A percentile compares a stretch with the other conserved stretches of the same genome.
These are phyloP conservation scores for Mythimna lalbum DNA, from an alignment of 2,888 invertebrate genomes.

Conservation along the genomic window DNA sequence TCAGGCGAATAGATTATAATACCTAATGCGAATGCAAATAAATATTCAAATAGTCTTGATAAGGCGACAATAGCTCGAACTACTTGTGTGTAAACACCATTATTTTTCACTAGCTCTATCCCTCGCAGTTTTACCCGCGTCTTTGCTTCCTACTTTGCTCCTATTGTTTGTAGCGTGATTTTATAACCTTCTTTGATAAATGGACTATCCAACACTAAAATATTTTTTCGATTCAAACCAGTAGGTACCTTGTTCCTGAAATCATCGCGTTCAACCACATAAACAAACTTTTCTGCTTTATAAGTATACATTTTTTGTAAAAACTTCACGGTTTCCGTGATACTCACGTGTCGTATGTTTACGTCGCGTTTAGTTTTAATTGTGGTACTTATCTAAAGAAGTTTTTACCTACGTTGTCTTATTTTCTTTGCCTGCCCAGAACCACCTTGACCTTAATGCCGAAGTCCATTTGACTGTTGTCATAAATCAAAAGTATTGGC, in stretches of 20 bases:
- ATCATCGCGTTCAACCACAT: no score
- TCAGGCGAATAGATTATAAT: constrained; percentile 25
- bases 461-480: constrained; percentile 24
- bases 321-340: constrained; percentile 22
- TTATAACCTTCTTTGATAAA: no score
- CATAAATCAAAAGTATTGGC: constrained; percentile 29
- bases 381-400: constrained; percentile 17
- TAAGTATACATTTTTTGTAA: neutral
- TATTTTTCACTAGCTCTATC: neutral
- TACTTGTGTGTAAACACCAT: constrained; percentile 24
- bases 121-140: no score
- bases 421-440: constrained; percentile 34
- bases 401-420: constrained; percentile 27
- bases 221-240: no score
- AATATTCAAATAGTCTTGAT: constrained; percentile 30
- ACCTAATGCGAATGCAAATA: constrained; percentile 31
- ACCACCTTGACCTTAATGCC: constrained; percentile 42
- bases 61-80: constrained; percentile 16
- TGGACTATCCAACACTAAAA: no score
- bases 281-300: no score
- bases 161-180: no score
- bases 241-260: no score
- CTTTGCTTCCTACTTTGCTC: no score
- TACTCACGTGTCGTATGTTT: constrained; percentile 39
- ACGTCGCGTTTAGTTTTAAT: constrained; percentile 20